phyloP scores from a whole-genome alignment of 2,888 invertebrate genomes.

The Rapana venosa region DNA sequence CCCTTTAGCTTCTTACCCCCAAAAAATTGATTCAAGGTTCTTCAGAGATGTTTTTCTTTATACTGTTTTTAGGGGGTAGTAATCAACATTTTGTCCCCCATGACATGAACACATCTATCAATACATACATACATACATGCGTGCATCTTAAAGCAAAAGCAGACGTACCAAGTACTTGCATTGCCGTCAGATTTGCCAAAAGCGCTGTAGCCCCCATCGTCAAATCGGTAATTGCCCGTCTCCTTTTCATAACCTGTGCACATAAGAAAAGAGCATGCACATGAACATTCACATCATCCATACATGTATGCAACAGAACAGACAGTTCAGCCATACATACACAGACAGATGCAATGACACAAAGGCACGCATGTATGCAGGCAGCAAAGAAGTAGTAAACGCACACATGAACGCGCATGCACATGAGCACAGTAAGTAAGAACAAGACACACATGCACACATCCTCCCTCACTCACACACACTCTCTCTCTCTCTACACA shows the following conservation, averaged over 20 bases:
- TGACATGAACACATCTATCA: no score
- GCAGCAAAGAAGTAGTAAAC: no score
- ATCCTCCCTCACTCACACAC: neutral
- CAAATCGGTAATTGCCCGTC: conserved; percentile 4
- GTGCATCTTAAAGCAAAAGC: no score
- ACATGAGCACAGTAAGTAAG: neutral
- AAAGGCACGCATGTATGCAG: neutral
- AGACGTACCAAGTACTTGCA: conserved; percentile 26
- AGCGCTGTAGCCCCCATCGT: conserved; percentile 25
- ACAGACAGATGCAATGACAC: neutral
- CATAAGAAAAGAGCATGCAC: neutral
- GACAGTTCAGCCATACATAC: neutral
- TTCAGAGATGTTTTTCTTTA: no score
- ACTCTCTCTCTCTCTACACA: neutral
- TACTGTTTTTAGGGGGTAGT: no score
- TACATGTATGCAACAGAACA: no score
- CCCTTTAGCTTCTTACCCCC: no score
- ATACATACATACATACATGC: no score
- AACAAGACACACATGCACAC: neutral
- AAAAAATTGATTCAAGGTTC: no score
- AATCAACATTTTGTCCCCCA: no score
- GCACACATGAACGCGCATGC: no score
- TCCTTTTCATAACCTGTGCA: conserved; percentile 23
- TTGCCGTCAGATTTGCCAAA: neutral
- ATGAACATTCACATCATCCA: no score